These are phyloP conservation scores for Solea solea DNA, from an alignment of 2,113 vertebrate genomes.

Conservation along the genomic window DNA sequence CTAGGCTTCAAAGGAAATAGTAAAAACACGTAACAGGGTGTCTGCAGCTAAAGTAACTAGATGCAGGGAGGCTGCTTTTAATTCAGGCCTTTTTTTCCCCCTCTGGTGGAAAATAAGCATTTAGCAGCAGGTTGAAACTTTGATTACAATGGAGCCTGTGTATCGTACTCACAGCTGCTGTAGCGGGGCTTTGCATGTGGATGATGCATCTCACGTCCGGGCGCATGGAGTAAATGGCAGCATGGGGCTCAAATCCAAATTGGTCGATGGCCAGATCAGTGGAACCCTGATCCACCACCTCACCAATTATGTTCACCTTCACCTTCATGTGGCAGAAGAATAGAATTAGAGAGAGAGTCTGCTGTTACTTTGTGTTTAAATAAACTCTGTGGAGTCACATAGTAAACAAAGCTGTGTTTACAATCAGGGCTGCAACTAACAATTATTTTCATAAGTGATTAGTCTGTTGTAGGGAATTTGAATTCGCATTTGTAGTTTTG, in stretches of 20 bases:
- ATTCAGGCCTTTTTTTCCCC: slow-evolving; percentile 10
- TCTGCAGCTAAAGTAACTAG: slow-evolving; percentile 44
- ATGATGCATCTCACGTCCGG: slow-evolving; percentile 93
- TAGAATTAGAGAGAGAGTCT: neutral
- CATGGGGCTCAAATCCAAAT: slow-evolving; percentile 90
- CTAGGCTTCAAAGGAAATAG: slow-evolving; percentile 43
- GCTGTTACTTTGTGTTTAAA: too few species aligned
- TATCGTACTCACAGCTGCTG: slow-evolving; percentile 89
- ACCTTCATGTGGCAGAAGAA: slow-evolving; percentile 80
- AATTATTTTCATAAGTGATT: too few species aligned
- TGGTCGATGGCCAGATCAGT: slow-evolving; percentile 87
- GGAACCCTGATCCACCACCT: slow-evolving; percentile 93
- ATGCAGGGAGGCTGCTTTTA: slow-evolving; percentile 38
- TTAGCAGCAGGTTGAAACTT: slow-evolving; percentile 32
- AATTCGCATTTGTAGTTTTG: too few species aligned
- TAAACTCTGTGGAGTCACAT: too few species aligned
- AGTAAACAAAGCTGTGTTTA: too few species aligned
- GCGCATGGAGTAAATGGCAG: slow-evolving; percentile 92
- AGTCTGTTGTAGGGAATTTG: too few species aligned
- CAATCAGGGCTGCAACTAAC: too few species aligned
- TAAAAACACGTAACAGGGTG: slow-evolving; percentile 25
- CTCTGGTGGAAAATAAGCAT: slow-evolving; percentile 33
- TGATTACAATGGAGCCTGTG: slow-evolving; percentile 19
- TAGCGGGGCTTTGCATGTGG: slow-evolving; percentile 90
- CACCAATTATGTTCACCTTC: slow-evolving; percentile 94